phyloP scores from a whole-genome alignment of 2,113 vertebrate species.

The Sceloporus undulatus region DNA sequence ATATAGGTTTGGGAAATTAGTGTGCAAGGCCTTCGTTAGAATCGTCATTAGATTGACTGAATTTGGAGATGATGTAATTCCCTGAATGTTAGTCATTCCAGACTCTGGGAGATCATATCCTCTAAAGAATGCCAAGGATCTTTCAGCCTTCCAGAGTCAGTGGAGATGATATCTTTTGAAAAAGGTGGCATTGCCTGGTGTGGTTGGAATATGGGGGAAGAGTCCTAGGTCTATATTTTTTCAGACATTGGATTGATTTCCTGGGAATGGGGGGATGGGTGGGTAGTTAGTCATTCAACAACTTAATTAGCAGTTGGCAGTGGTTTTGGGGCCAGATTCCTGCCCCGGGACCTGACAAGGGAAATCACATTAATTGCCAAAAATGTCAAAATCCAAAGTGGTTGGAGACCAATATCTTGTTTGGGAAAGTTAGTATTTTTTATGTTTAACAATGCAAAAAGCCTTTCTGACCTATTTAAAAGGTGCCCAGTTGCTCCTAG shows the following conservation, averaged over 20 bases:
- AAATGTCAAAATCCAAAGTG: too few relatives aligned
- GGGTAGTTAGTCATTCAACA: too few relatives aligned
- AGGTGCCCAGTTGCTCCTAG: too few relatives aligned
- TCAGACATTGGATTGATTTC: background rate
- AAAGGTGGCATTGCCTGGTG: background rate
- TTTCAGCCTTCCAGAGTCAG: background rate
- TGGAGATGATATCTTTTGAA: background rate
- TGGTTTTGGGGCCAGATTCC: too few relatives aligned
- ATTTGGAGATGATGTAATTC: background rate
- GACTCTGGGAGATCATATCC: background rate
- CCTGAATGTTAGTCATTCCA: background rate
- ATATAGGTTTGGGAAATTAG: conserved; percentile 9
- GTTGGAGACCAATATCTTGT: too few relatives aligned
- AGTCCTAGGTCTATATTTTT: background rate
- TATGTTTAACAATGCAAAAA: too few relatives aligned
- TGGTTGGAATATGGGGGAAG: background rate
- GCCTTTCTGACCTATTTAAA: too few relatives aligned
- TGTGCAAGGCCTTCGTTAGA: background rate
- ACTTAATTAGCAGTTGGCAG: too few relatives aligned
- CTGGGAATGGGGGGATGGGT: too few relatives aligned
- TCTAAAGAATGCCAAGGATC: background rate
- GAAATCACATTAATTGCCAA: too few relatives aligned
- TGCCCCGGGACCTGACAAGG: too few relatives aligned
- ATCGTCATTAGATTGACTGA: background rate
- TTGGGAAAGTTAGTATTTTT: too few relatives aligned